These are phyloP conservation scores for Coptodon rendalli DNA, from an alignment of 2,113 vertebrate species.

Conservation along the genomic window DNA sequence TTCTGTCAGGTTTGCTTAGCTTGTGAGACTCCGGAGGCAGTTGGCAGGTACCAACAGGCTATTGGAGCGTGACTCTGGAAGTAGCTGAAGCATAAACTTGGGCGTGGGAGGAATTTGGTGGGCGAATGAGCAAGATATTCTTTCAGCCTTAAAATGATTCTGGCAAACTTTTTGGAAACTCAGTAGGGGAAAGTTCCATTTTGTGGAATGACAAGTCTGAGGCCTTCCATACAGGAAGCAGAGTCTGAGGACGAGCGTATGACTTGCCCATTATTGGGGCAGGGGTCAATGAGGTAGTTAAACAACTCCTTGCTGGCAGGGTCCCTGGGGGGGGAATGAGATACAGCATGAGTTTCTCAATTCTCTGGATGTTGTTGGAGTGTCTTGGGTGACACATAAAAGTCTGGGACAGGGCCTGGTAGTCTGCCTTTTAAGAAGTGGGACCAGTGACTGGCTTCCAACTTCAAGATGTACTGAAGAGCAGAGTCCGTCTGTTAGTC, in stretches of 20 bases:
- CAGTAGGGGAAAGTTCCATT: not conserved
- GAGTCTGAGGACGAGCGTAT: not conserved
- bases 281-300: not conserved
- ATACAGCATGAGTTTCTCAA: not conserved
- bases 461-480: not conserved
- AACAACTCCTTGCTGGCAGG: not conserved
- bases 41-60: not conserved
- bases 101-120: not conserved
- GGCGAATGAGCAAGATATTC: not conserved
- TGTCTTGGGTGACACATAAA: not conserved
- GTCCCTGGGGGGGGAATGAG: not conserved
- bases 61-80: not conserved
- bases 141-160: not conserved
- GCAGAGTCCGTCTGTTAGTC: not conserved
- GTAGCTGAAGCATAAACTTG: not conserved
- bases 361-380: not conserved
- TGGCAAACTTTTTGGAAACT: not conserved
- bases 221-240: not conserved
- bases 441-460: not conserved
- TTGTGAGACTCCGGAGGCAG: not conserved
- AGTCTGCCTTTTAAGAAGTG: not conserved
- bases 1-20: not conserved
- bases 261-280: not conserved
- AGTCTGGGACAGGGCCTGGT: not conserved
- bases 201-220: not conserved